These are phyloP conservation scores for Drosophila putrida DNA, from an alignment of 2,888 invertebrate genomes.

Conservation along the genomic window DNA sequence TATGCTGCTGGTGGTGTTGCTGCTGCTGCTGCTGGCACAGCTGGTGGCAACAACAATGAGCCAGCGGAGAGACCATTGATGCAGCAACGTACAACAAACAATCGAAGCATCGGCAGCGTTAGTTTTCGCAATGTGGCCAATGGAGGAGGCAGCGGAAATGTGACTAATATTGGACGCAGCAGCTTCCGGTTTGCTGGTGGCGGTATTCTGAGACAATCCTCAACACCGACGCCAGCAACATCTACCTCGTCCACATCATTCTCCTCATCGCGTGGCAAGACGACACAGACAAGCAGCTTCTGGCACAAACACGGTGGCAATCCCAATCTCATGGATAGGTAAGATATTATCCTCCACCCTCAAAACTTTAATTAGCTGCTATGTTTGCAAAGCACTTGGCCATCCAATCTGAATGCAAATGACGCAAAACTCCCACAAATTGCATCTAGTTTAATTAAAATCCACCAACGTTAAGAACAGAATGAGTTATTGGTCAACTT, in stretches of 20 bases:
- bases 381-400: conserved; percentile 27
- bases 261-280: conserved; percentile 61
- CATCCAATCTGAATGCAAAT: conserved; percentile 39
- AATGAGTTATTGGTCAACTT: conserved; percentile 1
- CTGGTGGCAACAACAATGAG: conserved; percentile 39
- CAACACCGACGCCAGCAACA: conserved; percentile 58
- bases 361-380: conserved; percentile 52
- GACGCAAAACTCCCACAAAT: conserved; percentile 29
- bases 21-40: neutral
- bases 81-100: conserved; percentile 55
- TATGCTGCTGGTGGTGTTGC: conserved; percentile 9
- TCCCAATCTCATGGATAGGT: conserved; percentile 83
- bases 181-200: conserved; percentile 73
- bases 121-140: conserved; percentile 67
- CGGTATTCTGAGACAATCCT: conserved; percentile 76
- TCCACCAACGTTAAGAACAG: conserved; percentile 7
- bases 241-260: conserved; percentile 48
- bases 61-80: conserved; percentile 56
- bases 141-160: conserved; percentile 44
- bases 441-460: conserved; percentile 45
- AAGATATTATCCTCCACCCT: conserved; percentile 31
- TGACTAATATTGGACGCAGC: conserved; percentile 48
- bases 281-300: conserved; percentile 62
- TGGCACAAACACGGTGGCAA: conserved; percentile 80
- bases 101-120: conserved; percentile 57